A percentile compares a stretch with the other conserved stretches of the same genome.
phyloP scores from a whole-genome alignment of 2,888 invertebrate genomes.

The Carcina quercana region DNA sequence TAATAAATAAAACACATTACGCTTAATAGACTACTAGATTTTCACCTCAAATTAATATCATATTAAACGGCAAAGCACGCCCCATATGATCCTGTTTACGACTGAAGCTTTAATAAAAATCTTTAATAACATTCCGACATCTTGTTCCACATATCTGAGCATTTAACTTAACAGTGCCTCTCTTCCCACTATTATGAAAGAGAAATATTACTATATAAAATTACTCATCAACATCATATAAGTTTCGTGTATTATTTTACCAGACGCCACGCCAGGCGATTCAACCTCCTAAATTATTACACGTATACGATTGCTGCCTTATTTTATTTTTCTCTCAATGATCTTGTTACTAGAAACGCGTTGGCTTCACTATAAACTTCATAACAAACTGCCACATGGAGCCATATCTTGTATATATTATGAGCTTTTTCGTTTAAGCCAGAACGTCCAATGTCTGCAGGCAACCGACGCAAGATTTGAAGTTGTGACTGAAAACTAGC shows the following conservation, averaged over 20 bases:
- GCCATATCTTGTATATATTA: slow-evolving; percentile 71
- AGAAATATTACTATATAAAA: slow-evolving; percentile 49
- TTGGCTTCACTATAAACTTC: slow-evolving; percentile 67
- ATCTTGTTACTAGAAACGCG: slow-evolving; percentile 60
- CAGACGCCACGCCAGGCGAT: slow-evolving; percentile 28
- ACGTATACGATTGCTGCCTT: slow-evolving; percentile 38
- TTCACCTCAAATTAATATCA: slow-evolving; percentile 39
- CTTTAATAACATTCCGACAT: slow-evolving; percentile 57
- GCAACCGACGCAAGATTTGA: no score
- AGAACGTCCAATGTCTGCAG: slow-evolving; percentile 24
- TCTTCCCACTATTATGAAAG: slow-evolving; percentile 40
- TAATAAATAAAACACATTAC: no score
- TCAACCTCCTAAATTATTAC: slow-evolving; percentile 57
- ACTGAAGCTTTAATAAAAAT: slow-evolving; percentile 56
- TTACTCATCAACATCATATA: slow-evolving; percentile 37
- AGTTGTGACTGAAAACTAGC: no score
- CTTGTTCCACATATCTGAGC: slow-evolving; percentile 39
- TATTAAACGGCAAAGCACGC: slow-evolving; percentile 30
- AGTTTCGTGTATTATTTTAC: slow-evolving; percentile 35
- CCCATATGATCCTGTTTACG: slow-evolving; percentile 51
- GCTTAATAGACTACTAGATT: slow-evolving; percentile 16
- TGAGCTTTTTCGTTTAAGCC: slow-evolving; percentile 69
- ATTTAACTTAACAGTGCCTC: slow-evolving; percentile 46
- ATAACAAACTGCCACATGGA: slow-evolving; percentile 69
- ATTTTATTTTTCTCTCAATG: slow-evolving; percentile 44